A percentile compares a stretch with the other conserved stretches of the same genome.
Evolutionary conservation across 2,888 invertebrate genomes (phyloP).

Genomic region (Endotricha flammealis): DNA sequence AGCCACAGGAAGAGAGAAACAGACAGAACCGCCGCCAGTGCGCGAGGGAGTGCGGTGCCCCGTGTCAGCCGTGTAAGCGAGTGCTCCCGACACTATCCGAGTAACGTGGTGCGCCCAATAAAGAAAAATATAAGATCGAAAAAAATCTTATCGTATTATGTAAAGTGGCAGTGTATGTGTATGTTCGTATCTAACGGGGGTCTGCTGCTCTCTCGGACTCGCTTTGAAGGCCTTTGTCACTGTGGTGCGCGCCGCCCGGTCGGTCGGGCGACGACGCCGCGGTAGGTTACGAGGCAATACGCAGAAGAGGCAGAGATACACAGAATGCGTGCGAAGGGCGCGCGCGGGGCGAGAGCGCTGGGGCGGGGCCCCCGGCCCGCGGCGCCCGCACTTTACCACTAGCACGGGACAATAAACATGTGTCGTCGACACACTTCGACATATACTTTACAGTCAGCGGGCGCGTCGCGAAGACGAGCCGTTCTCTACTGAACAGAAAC

Average conservation of each 20-base stretch:
- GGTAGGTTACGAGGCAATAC: constrained; percentile 61
- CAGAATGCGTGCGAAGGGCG: constrained; percentile 60
- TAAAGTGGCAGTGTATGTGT: constrained; percentile 73
- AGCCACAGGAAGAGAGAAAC: constrained; percentile 79
- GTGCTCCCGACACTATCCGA: constrained; percentile 64
- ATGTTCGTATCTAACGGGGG: constrained; percentile 71
- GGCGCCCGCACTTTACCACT: constrained; percentile 60
- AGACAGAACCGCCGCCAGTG: constrained; percentile 78
- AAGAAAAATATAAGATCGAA: constrained; percentile 42
- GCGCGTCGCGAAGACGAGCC: constrained; percentile 72
- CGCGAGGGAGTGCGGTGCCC: constrained; percentile 69
- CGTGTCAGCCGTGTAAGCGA: constrained; percentile 69
- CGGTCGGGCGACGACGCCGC: constrained; percentile 53
- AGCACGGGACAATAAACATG: constrained; percentile 58
- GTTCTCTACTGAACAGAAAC: constrained; percentile 78
- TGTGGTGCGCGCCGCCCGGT: constrained; percentile 66
- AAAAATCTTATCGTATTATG: constrained; percentile 56
- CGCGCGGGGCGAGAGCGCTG: constrained; percentile 57
- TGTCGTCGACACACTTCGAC: constrained; percentile 56
- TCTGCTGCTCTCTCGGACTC: constrained; percentile 80
- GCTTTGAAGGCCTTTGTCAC: constrained; percentile 76
- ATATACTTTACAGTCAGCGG: constrained; percentile 72
- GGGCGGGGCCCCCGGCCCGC: constrained; percentile 54
- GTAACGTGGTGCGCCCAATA: constrained; percentile 59
- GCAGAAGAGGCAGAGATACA: constrained; percentile 68